Percentiles rank a stretch among this genome's conserved stretches.
Conservation (phyloP, 1,140 invertebrate genomes). For the Melitaea cinxia region DNA sequence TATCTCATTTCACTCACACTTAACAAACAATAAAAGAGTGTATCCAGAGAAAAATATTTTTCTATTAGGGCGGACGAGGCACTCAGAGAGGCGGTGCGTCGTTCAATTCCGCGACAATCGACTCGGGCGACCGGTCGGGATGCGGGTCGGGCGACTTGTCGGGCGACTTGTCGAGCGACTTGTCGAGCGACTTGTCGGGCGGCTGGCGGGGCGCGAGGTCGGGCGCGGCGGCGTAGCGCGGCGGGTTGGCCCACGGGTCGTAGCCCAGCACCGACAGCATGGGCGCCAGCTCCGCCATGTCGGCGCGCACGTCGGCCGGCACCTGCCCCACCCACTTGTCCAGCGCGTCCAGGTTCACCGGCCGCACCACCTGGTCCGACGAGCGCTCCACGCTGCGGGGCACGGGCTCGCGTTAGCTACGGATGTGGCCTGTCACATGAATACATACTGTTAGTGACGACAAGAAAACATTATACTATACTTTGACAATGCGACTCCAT, state of each 20-base stretch:
- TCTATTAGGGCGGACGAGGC: conserved; percentile 36
- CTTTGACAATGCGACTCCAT: conserved; percentile 96
- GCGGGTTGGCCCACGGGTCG: conserved; percentile 96
- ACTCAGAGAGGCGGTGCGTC: conserved; percentile 21
- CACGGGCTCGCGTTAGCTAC: too few relatives aligned
- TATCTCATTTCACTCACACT: neutral
- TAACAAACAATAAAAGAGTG: neutral
- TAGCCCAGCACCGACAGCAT: conserved; percentile 96
- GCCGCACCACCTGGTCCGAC: conserved; percentile 99
- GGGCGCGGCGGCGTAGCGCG: conserved; percentile 88
- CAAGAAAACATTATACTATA: too few relatives aligned
- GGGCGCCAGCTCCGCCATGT: conserved; percentile 95
- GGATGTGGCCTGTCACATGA: too few relatives aligned
- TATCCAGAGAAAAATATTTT: neutral
- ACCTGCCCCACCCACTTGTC: conserved; percentile 98
- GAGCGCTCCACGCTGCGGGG: conserved; percentile 94
- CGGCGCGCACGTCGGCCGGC: conserved; percentile 93
- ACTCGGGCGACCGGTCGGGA: conserved; percentile 11
- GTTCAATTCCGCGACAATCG: neutral
- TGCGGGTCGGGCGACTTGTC: too few relatives aligned
- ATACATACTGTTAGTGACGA: too few relatives aligned
- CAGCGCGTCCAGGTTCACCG: conserved; percentile 97
- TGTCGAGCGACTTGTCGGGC: neutral
- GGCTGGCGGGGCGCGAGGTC: neutral
- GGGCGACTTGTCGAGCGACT: neutral